Percentiles rank a stretch among this genome's conserved stretches.
These are phyloP conservation scores for Atta cephalotes DNA, from an alignment of 1,140 invertebrate genomes.

Conservation along the genomic window DNA sequence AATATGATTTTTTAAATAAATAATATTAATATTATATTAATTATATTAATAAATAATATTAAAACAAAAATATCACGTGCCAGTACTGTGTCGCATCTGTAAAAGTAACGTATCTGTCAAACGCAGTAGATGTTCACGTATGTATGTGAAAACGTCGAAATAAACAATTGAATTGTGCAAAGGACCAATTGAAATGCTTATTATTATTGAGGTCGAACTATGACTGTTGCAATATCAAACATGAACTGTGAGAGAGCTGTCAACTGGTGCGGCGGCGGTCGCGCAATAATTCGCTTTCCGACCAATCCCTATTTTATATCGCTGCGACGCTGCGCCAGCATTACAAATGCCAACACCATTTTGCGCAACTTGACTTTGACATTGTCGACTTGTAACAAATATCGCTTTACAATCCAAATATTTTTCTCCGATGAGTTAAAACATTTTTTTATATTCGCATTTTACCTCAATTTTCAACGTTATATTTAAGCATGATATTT, in stretches of 20 bases:
- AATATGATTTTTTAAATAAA: not conserved
- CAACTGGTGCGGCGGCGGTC: conserved; percentile 40
- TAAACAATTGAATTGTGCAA: conserved; percentile 55
- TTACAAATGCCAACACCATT: conserved; percentile 54
- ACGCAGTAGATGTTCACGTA: conserved; percentile 24
- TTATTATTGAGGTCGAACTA: conserved; percentile 52
- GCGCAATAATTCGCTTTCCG: conserved; percentile 55
- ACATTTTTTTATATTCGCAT: conserved; percentile 39
- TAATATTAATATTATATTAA: not conserved
- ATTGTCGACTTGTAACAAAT: conserved; percentile 48
- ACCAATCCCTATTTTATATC: conserved; percentile 46
- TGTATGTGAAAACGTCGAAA: conserved; percentile 37
- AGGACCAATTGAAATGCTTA: conserved; percentile 53
- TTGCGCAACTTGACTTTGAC: conserved; percentile 39
- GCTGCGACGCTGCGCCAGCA: conserved; percentile 4
- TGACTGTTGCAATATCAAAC: conserved; percentile 54
- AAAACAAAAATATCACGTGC: conserved; percentile 3
- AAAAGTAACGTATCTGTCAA: conserved; percentile 28
- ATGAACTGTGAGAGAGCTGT: conserved; percentile 33
- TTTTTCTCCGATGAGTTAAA: conserved; percentile 26
- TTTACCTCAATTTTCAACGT: conserved; percentile 29
- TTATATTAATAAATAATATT: no score
- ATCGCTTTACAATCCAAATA: conserved; percentile 38
- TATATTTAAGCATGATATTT: conserved; percentile 43
- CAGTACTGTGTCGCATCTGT: not conserved